Evolutionary conservation across 2,797 vertebrate species (phyloP).

Genomic region (Pachyuromys duprasi): DNA sequence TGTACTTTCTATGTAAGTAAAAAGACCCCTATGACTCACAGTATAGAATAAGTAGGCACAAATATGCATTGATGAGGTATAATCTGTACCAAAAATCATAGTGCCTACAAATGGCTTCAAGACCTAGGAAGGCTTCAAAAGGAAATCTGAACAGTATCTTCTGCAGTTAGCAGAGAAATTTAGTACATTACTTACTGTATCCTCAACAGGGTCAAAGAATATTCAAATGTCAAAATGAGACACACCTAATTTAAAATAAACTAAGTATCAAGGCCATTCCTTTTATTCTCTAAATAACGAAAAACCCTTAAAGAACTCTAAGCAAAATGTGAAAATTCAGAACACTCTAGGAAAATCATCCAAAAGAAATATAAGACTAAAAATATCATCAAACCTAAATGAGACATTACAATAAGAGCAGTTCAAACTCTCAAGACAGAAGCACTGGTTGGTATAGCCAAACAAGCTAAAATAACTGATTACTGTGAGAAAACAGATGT

Average conservation of each 20-base stretch:
- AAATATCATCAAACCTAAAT: background rate
- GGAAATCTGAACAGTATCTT: background rate
- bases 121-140: background rate
- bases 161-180: background rate
- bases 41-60: background rate
- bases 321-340: background rate
- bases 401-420: background rate
- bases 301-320: slow-evolving; percentile 30
- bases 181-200: background rate
- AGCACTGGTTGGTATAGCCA: background rate
- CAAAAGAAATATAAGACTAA: slow-evolving; percentile 24
- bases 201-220: slow-evolving; percentile 19
- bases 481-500: background rate
- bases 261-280: background rate
- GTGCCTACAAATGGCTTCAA: background rate
- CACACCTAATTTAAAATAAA: background rate
- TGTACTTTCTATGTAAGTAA: slow-evolving; percentile 17
- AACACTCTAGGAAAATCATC: background rate
- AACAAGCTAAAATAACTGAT: background rate
- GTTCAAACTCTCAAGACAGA: slow-evolving; percentile 16
- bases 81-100: background rate
- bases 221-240: slow-evolving; percentile 28
- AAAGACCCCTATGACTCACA: background rate
- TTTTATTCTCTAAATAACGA: slow-evolving; percentile 10
- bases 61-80: background rate